phyloP scores from a whole-genome alignment of 2,113 vertebrate species.

The Benitochromis conjunctus region DNA sequence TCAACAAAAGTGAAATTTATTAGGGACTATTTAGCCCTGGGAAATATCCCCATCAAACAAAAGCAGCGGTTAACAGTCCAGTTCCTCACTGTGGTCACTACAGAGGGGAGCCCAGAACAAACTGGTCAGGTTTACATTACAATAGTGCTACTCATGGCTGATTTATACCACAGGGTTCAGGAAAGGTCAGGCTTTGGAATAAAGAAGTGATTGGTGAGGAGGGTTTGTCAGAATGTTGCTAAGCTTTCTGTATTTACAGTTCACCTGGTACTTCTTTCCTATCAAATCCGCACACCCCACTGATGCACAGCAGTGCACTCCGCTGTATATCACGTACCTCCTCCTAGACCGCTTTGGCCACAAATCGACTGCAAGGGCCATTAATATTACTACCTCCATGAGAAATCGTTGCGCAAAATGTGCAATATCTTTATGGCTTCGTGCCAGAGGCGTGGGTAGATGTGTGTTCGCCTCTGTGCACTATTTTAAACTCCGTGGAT shows the following conservation, averaged over 20 bases:
- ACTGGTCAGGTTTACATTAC: slow-evolving; percentile 73
- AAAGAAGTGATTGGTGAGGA: neutral
- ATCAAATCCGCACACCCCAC: neutral
- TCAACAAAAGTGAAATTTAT: slow-evolving; percentile 44
- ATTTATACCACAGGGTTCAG: slow-evolving; percentile 65
- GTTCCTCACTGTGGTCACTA: slow-evolving; percentile 9
- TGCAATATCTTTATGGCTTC: neutral
- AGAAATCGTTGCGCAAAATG: neutral
- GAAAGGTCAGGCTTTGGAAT: slow-evolving; percentile 10
- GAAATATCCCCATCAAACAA: slow-evolving; percentile 47
- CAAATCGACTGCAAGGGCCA: too few relatives aligned
- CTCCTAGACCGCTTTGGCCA: neutral
- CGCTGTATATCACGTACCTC: neutral
- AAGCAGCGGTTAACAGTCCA: slow-evolving; percentile 26
- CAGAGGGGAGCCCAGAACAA: slow-evolving; percentile 18
- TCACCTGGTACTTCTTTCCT: neutral
- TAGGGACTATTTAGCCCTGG: slow-evolving; percentile 41
- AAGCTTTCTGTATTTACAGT: neutral
- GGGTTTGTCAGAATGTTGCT: neutral
- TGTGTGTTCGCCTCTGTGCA: neutral
- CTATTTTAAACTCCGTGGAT: neutral
- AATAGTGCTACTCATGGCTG: slow-evolving; percentile 54
- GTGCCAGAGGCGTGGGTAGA: slow-evolving; percentile 13
- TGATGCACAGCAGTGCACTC: neutral
- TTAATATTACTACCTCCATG: neutral